A percentile compares a stretch with the other conserved stretches of the same genome.
Conservation (phyloP, 37 sponge, comb jelly and placozoan genomes). For the Spongilla lacustris region DNA sequence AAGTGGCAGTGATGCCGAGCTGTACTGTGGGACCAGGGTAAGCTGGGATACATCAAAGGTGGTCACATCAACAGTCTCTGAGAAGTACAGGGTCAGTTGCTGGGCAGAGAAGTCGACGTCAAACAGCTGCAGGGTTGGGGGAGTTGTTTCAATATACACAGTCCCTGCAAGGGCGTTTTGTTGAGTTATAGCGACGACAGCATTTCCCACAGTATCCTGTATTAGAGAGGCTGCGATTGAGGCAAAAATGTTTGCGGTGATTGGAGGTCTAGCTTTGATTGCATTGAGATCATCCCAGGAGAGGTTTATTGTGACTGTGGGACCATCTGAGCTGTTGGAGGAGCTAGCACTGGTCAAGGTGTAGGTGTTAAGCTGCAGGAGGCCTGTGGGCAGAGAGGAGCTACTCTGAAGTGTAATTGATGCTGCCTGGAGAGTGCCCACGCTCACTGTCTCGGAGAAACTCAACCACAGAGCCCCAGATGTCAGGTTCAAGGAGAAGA, state of each 20-base stretch:
- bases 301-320: constrained; percentile 53
- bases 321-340: constrained; percentile 42
- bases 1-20: background rate
- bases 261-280: constrained; percentile 67
- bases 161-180: constrained; percentile 16
- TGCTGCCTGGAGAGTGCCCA: constrained; percentile 42
- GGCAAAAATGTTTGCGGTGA: constrained; percentile 55
- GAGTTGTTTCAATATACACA: constrained; percentile 50
- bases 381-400: background rate
- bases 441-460: constrained; percentile 84
- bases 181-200: constrained; percentile 23
- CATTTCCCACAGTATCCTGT: constrained; percentile 66
- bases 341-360: constrained; percentile 40
- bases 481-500: constrained; percentile 63
- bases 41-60: constrained; percentile 66
- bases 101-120: constrained; percentile 67
- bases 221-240: constrained; percentile 42
- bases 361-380: constrained; percentile 38
- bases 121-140: constrained; percentile 61
- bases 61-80: constrained; percentile 77
- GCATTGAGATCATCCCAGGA: constrained; percentile 75
- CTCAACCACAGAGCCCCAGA: constrained; percentile 43
- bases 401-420: constrained; percentile 67
- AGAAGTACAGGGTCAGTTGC: constrained; percentile 67
- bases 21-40: constrained; percentile 30